A percentile compares a stretch with the other conserved stretches of the same genome.
Conservation (phyloP, 2,113 vertebrate species). For the Daphoenositta chrysoptera region DNA sequence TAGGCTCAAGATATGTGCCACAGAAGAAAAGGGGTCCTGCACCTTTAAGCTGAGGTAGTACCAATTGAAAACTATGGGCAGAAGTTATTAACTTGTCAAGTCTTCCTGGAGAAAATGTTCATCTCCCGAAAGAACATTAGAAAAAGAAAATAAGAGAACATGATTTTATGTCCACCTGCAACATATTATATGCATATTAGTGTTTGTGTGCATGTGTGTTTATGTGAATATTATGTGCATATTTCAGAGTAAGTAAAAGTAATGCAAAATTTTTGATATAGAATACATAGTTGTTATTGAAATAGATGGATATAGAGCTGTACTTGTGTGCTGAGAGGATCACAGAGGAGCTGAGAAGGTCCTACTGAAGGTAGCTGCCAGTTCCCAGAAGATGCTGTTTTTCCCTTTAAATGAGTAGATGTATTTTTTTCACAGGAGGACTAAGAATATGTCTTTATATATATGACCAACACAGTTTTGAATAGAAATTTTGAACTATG, state of each 20-base stretch:
- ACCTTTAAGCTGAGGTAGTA: background rate
- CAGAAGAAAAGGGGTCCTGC: background rate
- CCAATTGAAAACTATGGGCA: background rate
- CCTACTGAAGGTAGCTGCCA: background rate
- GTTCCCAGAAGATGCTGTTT: background rate
- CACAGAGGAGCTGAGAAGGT: background rate
- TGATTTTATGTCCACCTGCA: background rate
- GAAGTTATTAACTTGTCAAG: background rate
- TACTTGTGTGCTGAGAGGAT: background rate
- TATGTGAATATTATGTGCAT: background rate
- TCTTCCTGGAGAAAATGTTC: background rate
- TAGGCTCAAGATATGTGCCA: background rate
- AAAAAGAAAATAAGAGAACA: background rate
- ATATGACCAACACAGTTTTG: background rate
- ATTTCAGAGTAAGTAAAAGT: background rate
- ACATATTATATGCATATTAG: accelerated
- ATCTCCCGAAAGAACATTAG: background rate
- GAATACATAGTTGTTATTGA: background rate
- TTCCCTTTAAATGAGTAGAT: background rate
- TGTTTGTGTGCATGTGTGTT: background rate
- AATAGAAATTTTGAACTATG: background rate
- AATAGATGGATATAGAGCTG: background rate
- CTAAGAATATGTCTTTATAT: background rate
- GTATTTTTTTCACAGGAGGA: background rate
- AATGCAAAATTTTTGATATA: background rate